Base-by-base conservation (phyloP, 2,888 invertebrate species). In the Erebia aethiops region DNA sequence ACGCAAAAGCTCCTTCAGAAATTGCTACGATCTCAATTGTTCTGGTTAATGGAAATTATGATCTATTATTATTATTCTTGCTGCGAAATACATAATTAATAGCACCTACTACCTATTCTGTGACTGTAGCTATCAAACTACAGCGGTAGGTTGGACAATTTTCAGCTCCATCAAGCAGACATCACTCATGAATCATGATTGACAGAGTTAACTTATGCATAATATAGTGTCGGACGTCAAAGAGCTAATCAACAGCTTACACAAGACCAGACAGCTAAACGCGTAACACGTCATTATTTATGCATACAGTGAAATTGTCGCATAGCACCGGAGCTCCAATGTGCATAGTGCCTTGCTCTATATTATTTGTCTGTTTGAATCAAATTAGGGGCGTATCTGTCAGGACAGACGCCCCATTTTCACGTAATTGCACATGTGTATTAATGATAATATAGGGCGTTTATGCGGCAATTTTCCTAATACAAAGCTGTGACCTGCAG, bases 321-420 rank as follows among this genome's bases (percentile, higher is more conserved):
- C 65, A 51, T n/a, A 49, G 16, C 49, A 57, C 46, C 54, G 56
- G 52, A 46, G 61, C 57, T 13, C 51, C 52, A 58, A 68, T 73
- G 66, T 73, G 71, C 52, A 73, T 52, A 13, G 18, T 13, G 54
- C 62, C 63, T 73, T 71, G 65, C 52, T 35, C 10, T 46, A 3
- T 58, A 66, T 41, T 16, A 51, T 49, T 67, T 49, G 67, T 58
- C 21, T 49, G 35, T 18, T 49, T 16, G 67, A 13, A 67, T 67
- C 58, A 57, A 67, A 67, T 67, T 49, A 57, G 71, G 71, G 71
- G 71, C 71, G 71, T 69, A 67, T 67, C 67, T 26, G 58, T 14
- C 46, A 46, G 21, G 8, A 62, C 62, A 62, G 62, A 62, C 62
- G 62, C 62, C 21, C 62, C 49, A 14, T 62, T 62, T 62, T 62